These are phyloP conservation scores for Drosophila quinaria DNA, from an alignment of 2,888 invertebrate species.

Conservation along the genomic window DNA sequence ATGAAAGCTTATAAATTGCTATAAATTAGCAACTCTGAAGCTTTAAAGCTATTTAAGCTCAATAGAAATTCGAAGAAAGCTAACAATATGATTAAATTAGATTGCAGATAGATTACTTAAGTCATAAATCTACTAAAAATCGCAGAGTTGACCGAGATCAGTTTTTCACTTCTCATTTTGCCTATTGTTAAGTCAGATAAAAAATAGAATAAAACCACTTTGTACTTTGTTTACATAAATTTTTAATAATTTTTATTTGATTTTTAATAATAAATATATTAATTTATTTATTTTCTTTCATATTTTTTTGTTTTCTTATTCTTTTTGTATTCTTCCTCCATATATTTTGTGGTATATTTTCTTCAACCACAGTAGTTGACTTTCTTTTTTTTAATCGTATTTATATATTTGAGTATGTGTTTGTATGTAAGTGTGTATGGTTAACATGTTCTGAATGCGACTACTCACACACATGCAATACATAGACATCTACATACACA, in stretches of 20 bases:
- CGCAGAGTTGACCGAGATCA: no score
- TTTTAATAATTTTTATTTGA: conserved; percentile 76
- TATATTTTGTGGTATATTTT: conserved; percentile 25
- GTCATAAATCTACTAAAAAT: no score
- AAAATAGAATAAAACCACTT: conserved; percentile 19
- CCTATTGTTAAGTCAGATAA: neutral
- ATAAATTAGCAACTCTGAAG: no score
- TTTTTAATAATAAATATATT: conserved; percentile 79
- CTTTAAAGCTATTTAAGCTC: neutral
- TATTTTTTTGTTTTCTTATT: conserved; percentile 27
- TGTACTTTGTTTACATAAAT: conserved; percentile 65
- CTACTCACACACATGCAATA: conserved; percentile 18
- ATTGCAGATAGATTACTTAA: no score
- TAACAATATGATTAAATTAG: no score
- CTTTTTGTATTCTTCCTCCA: conserved; percentile 40
- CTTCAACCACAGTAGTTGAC: conserved; percentile 31
- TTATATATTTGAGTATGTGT: conserved; percentile 14
- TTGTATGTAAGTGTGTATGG: conserved; percentile 4
- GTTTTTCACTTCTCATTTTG: no score
- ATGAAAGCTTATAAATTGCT: no score
- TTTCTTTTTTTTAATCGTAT: conserved; percentile 18
- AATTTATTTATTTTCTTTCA: conserved; percentile 56
- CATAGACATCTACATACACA: conserved; percentile 15
- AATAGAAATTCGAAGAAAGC: no score
- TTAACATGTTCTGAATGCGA: conserved; percentile 4